A percentile compares a stretch with the other conserved stretches of the same genome.
These are phyloP conservation scores for Eupithecia dodoneata DNA, from an alignment of 2,888 invertebrate genomes.

Conservation along the genomic window DNA sequence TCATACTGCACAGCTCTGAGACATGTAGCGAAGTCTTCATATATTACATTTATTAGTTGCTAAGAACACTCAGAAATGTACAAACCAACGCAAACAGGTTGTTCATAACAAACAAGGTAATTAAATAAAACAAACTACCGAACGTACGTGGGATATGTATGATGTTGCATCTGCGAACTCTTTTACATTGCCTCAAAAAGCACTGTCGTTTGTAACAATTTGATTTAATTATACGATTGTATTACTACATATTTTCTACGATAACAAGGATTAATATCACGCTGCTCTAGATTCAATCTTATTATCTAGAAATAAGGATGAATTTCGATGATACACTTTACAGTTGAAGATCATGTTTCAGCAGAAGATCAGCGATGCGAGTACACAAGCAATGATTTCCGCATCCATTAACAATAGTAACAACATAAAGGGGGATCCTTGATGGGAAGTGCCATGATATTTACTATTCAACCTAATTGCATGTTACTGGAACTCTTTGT, in stretches of 20 bases:
- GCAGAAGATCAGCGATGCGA: conserved; percentile 8
- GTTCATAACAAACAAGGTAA: conserved; percentile 21
- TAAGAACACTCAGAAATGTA: not conserved
- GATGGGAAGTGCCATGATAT: not conserved
- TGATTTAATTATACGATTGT: conserved; percentile 1
- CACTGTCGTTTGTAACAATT: conserved; percentile 28
- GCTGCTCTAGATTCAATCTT: not conserved
- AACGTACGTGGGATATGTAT: not conserved
- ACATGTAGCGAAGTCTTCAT: not conserved
- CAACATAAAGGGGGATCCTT: conserved; percentile 15
- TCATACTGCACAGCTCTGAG: not conserved
- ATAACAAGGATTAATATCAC: not conserved
- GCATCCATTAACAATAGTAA: conserved; percentile 42
- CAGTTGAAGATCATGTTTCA: conserved; percentile 5
- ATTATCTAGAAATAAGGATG: not conserved
- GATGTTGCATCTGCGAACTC: conserved; percentile 1
- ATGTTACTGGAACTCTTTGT: not conserved
- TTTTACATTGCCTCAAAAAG: conserved; percentile 18
- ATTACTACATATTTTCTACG: not conserved
- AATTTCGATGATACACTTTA: not conserved
- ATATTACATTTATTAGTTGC: not conserved
- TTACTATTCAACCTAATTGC: not conserved
- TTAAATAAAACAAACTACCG: conserved; percentile 14
- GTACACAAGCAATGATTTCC: conserved; percentile 51
- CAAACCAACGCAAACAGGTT: not conserved